phyloP scores from a whole-genome alignment of 2,113 vertebrate species.

The Cynoglossus semilaevis region DNA sequence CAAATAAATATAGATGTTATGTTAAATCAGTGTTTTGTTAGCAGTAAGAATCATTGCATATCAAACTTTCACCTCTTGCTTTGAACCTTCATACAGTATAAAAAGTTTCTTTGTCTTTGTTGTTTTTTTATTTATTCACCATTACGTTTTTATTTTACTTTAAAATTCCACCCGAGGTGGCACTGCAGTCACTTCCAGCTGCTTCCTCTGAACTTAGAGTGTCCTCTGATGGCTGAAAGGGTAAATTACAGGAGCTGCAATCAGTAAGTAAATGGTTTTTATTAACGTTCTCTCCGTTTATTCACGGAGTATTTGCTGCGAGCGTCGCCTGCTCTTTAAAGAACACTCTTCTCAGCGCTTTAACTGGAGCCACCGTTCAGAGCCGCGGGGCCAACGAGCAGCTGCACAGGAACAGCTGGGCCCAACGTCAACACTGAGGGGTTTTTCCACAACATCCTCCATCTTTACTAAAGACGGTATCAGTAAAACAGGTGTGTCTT shows the following conservation, averaged over 20 bases:
- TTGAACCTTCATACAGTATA: too few species aligned
- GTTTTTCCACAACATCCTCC: too few species aligned
- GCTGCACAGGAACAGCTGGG: background rate
- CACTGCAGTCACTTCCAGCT: background rate
- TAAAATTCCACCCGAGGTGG: background rate
- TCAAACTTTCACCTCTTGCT: too few species aligned
- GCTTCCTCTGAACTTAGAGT: slow-evolving; percentile 2
- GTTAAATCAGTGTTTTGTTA: too few species aligned
- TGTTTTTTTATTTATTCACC: background rate
- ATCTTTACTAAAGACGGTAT: too few species aligned
- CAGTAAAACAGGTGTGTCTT: too few species aligned
- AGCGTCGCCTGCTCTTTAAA: background rate
- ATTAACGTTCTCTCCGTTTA: slow-evolving; percentile 5
- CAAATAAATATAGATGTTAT: too few species aligned
- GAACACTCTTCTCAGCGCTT: background rate
- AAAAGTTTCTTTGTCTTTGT: too few species aligned
- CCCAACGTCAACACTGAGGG: background rate
- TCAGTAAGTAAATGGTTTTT: slow-evolving; percentile 6
- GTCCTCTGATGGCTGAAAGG: slow-evolving; percentile 39
- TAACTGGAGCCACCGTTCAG: background rate
- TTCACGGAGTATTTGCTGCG: background rate
- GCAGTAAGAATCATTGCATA: too few species aligned
- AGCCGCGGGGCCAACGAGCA: background rate
- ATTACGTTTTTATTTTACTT: background rate
- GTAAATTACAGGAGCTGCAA: slow-evolving; percentile 18